Base-by-base conservation (phyloP, 2,113 vertebrate genomes). In the Papio anubis region DNA sequence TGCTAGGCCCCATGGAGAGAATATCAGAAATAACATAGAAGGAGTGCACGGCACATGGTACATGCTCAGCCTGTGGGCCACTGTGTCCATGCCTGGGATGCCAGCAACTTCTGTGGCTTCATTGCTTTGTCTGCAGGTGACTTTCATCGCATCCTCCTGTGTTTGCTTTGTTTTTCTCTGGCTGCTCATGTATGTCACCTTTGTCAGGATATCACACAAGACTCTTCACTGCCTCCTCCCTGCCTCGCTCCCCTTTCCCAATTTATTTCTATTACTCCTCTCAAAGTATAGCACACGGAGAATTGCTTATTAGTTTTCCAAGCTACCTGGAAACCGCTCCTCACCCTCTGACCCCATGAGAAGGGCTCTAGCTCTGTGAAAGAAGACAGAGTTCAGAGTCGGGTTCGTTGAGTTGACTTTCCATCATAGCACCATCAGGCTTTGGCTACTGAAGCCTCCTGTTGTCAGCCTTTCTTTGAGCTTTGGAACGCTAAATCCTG, bases 11-110 rank as follows among this genome's bases (percentile, higher is more conserved):
- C 35, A 14, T 73, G 82, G 68, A 68, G 40, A 13, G 25, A n/a
- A 52, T 35, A 21, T 1, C 64, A 86, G 83, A 61, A 82, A 38
- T 21, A n/a, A 35, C 17, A 32, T 45, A 14, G 32, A 14, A 25
- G 30, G 52, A 40, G 38, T 10, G 30, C 48, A 1, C 3, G 6
- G 43, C 38, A 17, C 18, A 0, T 1, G 3, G 8, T 8, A 4
- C 5, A 2, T 18, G 12, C 14, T 30, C 13, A 21, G 92, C 52
- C 50, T 16, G 20, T 0, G 1, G 32, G 27, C 57, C 40, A 27
- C 59, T 11, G 27, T n/a, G 38, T 32, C 27, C 32, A 30, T 16
- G 78, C 6, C 43, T 2, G 2, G 13, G 23, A 9, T 2, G 5
- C 59, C 45, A 8, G 64, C 0, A 0, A 43, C 11, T 38, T 23